These are phyloP conservation scores for Menura novaehollandiae DNA, from an alignment of 2,113 vertebrate species.

Conservation along the genomic window DNA sequence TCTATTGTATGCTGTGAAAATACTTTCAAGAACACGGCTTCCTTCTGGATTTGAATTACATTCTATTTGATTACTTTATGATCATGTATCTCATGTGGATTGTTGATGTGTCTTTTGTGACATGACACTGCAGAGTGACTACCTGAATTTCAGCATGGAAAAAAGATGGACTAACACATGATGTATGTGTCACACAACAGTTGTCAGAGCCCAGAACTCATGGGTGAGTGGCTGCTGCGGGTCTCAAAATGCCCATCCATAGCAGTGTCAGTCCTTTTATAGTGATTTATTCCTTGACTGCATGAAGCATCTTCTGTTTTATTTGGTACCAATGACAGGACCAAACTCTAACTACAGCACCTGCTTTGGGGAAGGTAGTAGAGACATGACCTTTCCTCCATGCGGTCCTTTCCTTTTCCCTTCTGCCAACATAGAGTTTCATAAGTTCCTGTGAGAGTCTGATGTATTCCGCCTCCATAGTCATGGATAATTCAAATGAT, in stretches of 20 bases:
- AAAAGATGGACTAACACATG: background rate
- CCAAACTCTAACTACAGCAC: background rate
- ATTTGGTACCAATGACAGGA: background rate
- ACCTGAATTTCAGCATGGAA: background rate
- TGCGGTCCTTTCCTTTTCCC: background rate
- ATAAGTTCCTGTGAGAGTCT: background rate
- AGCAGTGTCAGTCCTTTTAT: background rate
- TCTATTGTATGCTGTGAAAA: background rate
- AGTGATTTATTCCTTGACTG: background rate
- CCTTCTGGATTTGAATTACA: background rate
- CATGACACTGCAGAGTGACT: background rate
- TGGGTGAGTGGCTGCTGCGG: background rate
- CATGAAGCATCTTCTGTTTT: background rate
- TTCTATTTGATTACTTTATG: background rate
- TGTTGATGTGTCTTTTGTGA: background rate
- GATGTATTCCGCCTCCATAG: background rate
- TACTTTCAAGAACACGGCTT: background rate
- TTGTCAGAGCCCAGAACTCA: background rate
- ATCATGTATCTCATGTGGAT: background rate
- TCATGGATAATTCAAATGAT: background rate
- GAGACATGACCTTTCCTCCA: background rate
- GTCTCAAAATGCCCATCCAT: background rate
- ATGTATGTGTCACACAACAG: fast-evolving
- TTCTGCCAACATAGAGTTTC: background rate
- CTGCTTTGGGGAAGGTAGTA: background rate